A percentile compares a stretch with the other conserved stretches of the same genome.
Evolutionary conservation across 2,113 vertebrate genomes (phyloP).

Genomic region (Crotophaga sulcirostris): DNA sequence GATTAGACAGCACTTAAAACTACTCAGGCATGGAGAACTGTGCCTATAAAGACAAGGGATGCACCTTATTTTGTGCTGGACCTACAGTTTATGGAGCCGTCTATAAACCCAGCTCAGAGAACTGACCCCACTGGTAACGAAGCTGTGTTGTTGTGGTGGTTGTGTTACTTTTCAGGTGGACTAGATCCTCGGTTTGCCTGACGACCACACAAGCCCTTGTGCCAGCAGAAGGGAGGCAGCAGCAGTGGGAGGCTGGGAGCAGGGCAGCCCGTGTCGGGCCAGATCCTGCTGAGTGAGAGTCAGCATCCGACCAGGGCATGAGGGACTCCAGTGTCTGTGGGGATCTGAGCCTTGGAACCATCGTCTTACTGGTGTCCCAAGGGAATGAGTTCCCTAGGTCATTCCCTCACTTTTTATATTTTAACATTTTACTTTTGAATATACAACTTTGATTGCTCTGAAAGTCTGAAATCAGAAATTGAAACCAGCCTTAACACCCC

Average conservation of each 20-base stretch:
- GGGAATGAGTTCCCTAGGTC: not conserved
- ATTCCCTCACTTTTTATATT: not conserved
- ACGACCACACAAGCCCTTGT: not conserved
- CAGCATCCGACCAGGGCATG: fast-evolving
- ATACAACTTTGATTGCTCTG: not conserved
- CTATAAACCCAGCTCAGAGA: not conserved
- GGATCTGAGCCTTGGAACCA: not conserved
- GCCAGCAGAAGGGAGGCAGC: not conserved
- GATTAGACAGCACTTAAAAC: not conserved
- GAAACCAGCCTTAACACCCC: not conserved
- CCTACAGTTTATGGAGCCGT: not conserved
- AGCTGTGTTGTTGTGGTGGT: fast-evolving
- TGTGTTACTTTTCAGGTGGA: not conserved
- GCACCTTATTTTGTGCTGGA: not conserved
- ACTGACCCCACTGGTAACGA: fast-evolving
- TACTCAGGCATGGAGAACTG: not conserved
- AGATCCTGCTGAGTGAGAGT: not conserved
- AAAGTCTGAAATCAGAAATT: not conserved
- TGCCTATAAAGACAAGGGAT: not conserved
- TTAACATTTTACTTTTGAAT: not conserved
- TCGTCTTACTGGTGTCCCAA: not conserved
- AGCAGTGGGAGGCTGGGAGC: not conserved
- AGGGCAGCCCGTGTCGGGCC: too few relatives aligned
- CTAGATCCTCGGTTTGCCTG: not conserved
- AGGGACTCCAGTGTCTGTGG: too few relatives aligned